Evolutionary conservation across 92 coral and sea anemone genomes (phyloP), one percentile per base, ranked within the genome.

Genomic region (Phymanthus crucifer): DNA sequence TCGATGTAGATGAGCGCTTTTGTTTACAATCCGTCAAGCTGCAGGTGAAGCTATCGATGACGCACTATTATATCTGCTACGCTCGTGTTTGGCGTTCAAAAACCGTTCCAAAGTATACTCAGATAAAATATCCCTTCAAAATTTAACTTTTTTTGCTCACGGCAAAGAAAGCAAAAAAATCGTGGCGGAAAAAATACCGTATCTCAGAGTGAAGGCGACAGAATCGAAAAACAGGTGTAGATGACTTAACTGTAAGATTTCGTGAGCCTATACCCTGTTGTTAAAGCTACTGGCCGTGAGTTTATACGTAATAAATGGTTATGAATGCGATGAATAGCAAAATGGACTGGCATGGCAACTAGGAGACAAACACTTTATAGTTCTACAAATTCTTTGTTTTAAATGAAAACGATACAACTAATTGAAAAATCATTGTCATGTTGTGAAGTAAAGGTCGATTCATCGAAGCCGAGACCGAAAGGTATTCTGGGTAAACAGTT

Each of bases 31-130:
- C 68, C 26, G 29, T 17, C 33, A 29, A 61, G 34, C 14, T 61
- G 68, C 68, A 61, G 68, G 68, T 61, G 68, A 24, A 61, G 12
- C 29, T 12, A 26, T 61, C 33, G 13, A 61, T 61, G 68, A 61
- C 68, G 33, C 32, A 61, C 34, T 43, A 11, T 10, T 17, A 0
- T 43, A 43, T 43, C 10, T 14, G 48, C 14, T 43, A 21, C n/a
- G 29, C n/a, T n/a, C n/a, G 64, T 29, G 18, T 61, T 61, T 61
- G 16, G 26, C 68, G 29, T 7, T 27, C 1, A 17, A 27, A 27
- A 61, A 26, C 16, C 27, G 68, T 61, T 10, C 68, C 68, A 61
- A 61, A 61, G 68, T 27, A 61, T 26, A 61, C 13, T 61, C 29
- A 61, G 29, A 61, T 27, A 18, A 61, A n/a, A n/a, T 54, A 16